Evolutionary conservation across 2,113 vertebrate genomes (phyloP), one percentile per base, ranked within the genome.

Genomic region (Oncorhynchus mykiss): DNA sequence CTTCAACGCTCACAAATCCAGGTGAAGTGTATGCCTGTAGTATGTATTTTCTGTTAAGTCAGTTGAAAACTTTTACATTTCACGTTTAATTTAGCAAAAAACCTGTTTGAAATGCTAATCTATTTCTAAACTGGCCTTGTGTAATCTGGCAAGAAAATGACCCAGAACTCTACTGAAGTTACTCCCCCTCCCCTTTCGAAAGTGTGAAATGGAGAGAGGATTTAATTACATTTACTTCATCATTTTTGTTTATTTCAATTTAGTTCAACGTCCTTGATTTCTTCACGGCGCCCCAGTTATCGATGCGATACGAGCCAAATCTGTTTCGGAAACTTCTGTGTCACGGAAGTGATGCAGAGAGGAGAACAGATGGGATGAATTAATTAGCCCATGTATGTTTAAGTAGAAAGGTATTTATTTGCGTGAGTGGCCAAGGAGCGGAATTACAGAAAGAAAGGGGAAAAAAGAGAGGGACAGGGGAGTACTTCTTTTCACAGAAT

Each of bases 291-390:
- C 89, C 87, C 91, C 92, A 92, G 88, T 93, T 95, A 92, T 94
- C 92, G 86, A 89, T 83, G 88, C 82, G 87, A 88, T 70, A 78
- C 86, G 87, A 94, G 91, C 90, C 85, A 92, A 94, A 91, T 90
- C 89, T 92, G 87, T 93, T 92, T 92, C 66, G 72, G 92, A 94
- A 93, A 90, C 91, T 88, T 94, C 88, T 45, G 39, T 95, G 89
- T 92, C 89, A 90, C 91, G 92, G 91, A 92, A 90, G 90, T 86
- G 91, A 88, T 92, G 90, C 88, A 86, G 80, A 93, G 88, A 88
- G 86, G 85, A 82, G 85, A 95, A 92, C 94, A 97, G 94, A 95
- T 96, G 95, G 95, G 92, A 93, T 91, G 91, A 88, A 96, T 96
- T 95, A 95, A 95, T 96, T 92, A 94, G 88, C 91, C 92, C 87